A percentile compares a stretch with the other conserved stretches of the same genome.
phyloP scores from a whole-genome alignment of 2,888 invertebrate species.

The Drosophila meridiana region DNA sequence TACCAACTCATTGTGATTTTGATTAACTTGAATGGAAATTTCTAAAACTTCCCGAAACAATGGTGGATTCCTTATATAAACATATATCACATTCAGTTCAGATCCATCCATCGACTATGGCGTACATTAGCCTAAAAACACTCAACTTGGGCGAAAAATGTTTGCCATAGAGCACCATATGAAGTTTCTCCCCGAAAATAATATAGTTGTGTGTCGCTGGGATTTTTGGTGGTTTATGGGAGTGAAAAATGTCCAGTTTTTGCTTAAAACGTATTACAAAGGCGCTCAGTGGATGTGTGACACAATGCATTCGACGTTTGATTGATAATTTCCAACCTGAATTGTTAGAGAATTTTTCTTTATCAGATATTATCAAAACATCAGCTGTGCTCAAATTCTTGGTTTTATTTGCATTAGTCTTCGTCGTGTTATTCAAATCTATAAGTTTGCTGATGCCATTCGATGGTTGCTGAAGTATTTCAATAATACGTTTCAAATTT shows the following conservation, averaged over 20 bases:
- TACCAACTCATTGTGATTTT: constrained; percentile 38
- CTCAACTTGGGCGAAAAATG: constrained; percentile 25
- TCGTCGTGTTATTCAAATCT: too few species aligned
- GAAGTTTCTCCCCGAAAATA: background rate
- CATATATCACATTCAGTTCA: background rate
- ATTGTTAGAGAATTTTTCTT: background rate
- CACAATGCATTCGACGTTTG: background rate
- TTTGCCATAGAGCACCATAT: background rate
- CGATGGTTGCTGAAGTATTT: background rate
- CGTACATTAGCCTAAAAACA: constrained; percentile 4
- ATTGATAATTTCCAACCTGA: background rate
- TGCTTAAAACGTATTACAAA: background rate
- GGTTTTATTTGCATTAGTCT: background rate
- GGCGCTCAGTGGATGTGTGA: background rate
- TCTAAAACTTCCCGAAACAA: too few species aligned
- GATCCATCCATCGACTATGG: background rate
- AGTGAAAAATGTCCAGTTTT: background rate
- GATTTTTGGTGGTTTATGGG: background rate
- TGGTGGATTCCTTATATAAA: background rate
- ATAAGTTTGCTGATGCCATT: background rate
- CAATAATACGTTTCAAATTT: background rate
- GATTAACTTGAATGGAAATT: background rate
- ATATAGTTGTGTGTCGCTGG: background rate
- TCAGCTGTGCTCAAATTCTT: background rate
- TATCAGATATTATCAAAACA: background rate